Evolutionary conservation across 64 coral and sea anemone genomes (phyloP).

Genomic region (Anthopleura sola): DNA sequence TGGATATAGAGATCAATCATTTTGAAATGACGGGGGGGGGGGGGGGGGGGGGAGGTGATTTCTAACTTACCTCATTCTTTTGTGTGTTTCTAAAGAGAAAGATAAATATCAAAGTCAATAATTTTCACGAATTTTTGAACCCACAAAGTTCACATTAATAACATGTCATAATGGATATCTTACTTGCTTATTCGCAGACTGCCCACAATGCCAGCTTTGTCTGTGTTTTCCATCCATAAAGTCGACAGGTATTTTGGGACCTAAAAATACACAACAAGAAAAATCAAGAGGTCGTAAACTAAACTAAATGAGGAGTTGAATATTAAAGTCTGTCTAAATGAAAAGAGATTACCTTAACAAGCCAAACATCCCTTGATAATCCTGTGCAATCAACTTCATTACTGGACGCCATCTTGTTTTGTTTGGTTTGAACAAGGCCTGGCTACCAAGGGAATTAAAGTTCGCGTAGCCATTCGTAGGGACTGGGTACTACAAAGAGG

Average conservation of each 20-base stretch:
- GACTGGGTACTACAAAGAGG: too few relatives aligned
- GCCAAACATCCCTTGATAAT: conserved; percentile 56
- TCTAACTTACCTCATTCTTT: conserved; percentile 69
- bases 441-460: not conserved
- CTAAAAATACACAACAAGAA: not conserved
- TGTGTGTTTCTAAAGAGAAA: conserved; percentile 61
- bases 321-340: not conserved
- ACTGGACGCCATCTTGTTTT: conserved; percentile 7
- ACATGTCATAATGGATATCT: not conserved
- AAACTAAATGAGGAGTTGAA: not conserved
- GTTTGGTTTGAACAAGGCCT: not conserved
- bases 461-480: too few relatives aligned
- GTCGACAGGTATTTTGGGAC: conserved; percentile 57
- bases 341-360: conserved; percentile 30
- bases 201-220: conserved; percentile 49
- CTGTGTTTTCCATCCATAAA: conserved; percentile 52
- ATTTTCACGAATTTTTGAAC: not conserved
- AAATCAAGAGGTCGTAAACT: not conserved
- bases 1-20: too few relatives aligned
- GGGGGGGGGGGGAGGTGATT: too few relatives aligned
- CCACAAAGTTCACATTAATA: not conserved
- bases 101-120: not conserved
- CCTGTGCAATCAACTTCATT: conserved; percentile 48
- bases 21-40: too few relatives aligned
- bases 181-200: conserved; percentile 50